phyloP scores from a whole-genome alignment of 2,113 vertebrate genomes.

The Actenoides hombroni region DNA sequence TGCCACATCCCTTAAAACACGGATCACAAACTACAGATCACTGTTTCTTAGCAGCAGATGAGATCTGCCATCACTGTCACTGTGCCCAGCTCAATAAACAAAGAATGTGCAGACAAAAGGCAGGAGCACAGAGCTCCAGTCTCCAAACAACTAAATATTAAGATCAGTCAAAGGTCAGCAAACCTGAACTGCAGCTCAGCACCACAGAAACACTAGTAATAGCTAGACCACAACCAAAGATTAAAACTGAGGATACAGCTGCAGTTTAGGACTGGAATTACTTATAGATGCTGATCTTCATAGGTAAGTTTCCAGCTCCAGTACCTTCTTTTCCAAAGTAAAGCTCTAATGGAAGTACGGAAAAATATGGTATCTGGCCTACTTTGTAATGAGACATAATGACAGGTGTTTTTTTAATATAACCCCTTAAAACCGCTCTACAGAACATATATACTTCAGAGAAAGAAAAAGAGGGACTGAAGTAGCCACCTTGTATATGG shows the following conservation, averaged over 20 bases:
- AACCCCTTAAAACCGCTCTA: neutral
- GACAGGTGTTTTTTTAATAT: neutral
- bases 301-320: neutral
- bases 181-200: neutral
- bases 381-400: neutral
- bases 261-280: neutral
- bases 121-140: neutral
- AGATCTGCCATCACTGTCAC: neutral
- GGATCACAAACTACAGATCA: neutral
- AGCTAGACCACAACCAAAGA: neutral
- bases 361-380: neutral
- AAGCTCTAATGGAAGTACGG: neutral
- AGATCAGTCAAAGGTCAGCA: neutral
- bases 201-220: neutral
- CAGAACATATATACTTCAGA: neutral
- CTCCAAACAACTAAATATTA: neutral
- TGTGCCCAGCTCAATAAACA: rapidly evolving
- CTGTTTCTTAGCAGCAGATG: neutral
- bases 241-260: neutral
- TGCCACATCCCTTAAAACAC: neutral
- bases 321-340: neutral
- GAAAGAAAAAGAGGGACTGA: neutral
- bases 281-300: neutral
- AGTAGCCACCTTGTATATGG: neutral
- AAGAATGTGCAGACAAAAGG: neutral